Evolutionary conservation across 2,888 invertebrate species (phyloP).

Genomic region (Aspidiotus rigidus): DNA sequence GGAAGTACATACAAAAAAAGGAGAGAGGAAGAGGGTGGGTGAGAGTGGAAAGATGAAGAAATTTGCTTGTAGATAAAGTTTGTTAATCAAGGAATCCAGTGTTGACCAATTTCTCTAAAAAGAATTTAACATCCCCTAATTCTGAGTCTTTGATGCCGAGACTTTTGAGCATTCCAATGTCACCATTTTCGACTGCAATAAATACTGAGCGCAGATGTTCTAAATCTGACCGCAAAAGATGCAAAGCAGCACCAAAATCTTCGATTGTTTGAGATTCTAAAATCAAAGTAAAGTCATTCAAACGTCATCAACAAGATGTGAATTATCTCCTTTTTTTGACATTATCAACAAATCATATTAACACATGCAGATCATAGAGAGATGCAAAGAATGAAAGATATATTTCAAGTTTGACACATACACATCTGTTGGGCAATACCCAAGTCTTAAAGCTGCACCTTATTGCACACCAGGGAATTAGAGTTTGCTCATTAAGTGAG

Average conservation of each 20-base stretch:
- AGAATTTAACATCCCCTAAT: constrained; percentile 89
- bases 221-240: constrained; percentile 75
- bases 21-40: too few species aligned
- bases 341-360: too few species aligned
- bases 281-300: constrained; percentile 35
- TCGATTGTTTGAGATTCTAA: constrained; percentile 90
- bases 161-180: constrained; percentile 85
- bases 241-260: constrained; percentile 81
- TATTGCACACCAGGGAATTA: too few species aligned
- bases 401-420: too few species aligned
- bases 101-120: constrained; percentile 88
- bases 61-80: background rate
- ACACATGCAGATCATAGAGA: too few species aligned
- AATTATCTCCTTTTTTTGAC: too few species aligned
- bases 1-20: too few species aligned
- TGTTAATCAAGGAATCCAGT: constrained; percentile 83
- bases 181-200: constrained; percentile 91
- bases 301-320: too few species aligned
- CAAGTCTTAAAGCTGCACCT: too few species aligned
- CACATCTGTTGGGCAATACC: too few species aligned
- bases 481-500: too few species aligned
- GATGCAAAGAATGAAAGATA: too few species aligned
- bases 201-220: constrained; percentile 89
- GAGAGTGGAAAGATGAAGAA: background rate
- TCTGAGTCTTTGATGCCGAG: constrained; percentile 92